Percentiles rank a stretch among this genome's conserved stretches.
Evolutionary conservation across 1,140 invertebrate genomes (phyloP).

Genomic region (Drosophila nasuta): DNA sequence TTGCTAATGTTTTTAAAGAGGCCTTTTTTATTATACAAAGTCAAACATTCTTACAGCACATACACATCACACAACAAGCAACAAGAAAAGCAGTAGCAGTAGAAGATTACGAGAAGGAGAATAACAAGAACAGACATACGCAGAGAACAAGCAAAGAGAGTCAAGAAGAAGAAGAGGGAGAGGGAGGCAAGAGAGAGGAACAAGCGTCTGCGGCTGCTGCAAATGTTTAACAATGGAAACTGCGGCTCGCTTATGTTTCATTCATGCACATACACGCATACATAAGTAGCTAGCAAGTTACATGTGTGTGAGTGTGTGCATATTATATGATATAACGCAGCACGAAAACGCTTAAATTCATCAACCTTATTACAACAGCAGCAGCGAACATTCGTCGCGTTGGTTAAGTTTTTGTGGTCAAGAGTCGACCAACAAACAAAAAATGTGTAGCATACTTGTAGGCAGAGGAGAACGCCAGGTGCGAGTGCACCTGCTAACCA

Average conservation of each 20-base stretch:
- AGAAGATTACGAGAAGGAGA: conserved; percentile 3
- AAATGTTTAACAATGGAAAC: conserved; percentile 73
- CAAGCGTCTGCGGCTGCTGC: conserved; percentile 51
- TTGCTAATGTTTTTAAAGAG: conserved; percentile 83
- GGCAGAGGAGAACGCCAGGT: conserved; percentile 27
- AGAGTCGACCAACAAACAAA: conserved; percentile 36
- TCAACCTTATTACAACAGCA: conserved; percentile 62
- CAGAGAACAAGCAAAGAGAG: background rate
- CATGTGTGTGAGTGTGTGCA: conserved; percentile 36
- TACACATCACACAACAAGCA: conserved; percentile 39
- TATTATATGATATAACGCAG: conserved; percentile 66
- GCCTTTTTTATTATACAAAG: conserved; percentile 83
- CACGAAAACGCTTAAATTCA: conserved; percentile 72
- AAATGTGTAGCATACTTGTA: conserved; percentile 25
- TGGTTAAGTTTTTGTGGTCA: conserved; percentile 53
- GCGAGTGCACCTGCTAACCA: conserved; percentile 42
- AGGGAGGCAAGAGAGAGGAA: background rate
- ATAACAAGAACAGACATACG: conserved; percentile 13
- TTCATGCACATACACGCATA: conserved; percentile 71
- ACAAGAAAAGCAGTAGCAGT: background rate
- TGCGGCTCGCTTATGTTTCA: conserved; percentile 66
- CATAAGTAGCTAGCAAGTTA: conserved; percentile 31
- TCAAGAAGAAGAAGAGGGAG: too few relatives aligned
- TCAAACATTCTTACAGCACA: conserved; percentile 77
- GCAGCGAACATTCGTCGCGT: conserved; percentile 22